Evolutionary conservation across 2,888 invertebrate genomes (phyloP).

Genomic region (Oeneis ivallda): DNA sequence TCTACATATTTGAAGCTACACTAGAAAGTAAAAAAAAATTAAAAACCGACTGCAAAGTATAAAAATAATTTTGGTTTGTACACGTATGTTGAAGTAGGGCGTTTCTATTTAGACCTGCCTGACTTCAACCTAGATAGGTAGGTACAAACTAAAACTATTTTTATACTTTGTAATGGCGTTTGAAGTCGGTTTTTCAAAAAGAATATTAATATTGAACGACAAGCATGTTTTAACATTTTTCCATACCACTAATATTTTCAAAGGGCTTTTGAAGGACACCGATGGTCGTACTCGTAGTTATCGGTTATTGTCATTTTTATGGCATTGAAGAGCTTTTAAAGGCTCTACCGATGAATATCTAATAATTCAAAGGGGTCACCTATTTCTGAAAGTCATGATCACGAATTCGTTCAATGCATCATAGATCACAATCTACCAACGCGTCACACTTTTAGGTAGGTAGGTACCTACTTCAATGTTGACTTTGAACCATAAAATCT

Average conservation of each 20-base stretch:
- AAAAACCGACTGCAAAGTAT: too few relatives aligned
- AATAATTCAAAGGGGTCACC: conserved; percentile 25
- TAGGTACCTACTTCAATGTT: conserved; percentile 16
- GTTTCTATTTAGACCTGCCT: too few relatives aligned
- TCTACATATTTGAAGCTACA: too few relatives aligned
- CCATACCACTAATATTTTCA: not conserved
- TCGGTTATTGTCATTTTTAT: conserved; percentile 1
- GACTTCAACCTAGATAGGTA: too few relatives aligned
- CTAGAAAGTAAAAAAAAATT: too few relatives aligned
- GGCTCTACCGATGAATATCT: conserved; percentile 16
- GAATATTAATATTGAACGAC: too few relatives aligned
- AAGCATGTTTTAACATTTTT: too few relatives aligned
- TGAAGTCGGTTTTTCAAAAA: too few relatives aligned
- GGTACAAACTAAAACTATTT: too few relatives aligned
- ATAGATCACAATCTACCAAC: conserved; percentile 24
- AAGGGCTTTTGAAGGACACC: not conserved
- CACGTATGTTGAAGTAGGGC: too few relatives aligned
- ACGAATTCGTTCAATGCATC: conserved; percentile 13
- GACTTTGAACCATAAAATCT: conserved; percentile 3
- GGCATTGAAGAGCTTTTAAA: conserved; percentile 3
- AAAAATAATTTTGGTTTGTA: too few relatives aligned
- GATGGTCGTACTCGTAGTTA: not conserved
- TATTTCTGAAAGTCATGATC: conserved; percentile 30
- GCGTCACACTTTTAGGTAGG: not conserved
- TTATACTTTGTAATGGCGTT: too few relatives aligned